Base-by-base conservation (phyloP, 2,888 invertebrate genomes). In the Petrolisthes manimaculis region DNA sequence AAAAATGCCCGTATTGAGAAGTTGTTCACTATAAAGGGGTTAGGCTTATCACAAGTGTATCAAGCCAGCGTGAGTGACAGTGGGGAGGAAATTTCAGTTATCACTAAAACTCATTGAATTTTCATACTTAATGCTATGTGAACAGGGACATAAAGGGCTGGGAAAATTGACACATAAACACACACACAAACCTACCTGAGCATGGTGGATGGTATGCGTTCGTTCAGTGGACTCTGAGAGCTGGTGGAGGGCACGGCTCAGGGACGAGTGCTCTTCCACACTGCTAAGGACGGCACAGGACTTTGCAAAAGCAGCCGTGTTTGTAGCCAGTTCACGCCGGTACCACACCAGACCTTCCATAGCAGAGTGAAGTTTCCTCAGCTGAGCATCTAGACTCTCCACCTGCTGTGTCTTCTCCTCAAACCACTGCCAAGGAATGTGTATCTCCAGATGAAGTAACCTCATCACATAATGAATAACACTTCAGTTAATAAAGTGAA, bases 351-450 rank as follows among this genome's bases (percentile, higher is more conserved):
- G 95, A 1, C 96, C 95, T 93, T 98, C 99, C 89, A 98, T 95
- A 91, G 97, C 97, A 56, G 95, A 94, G 93, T 97, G 97, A 83
- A 99, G 94, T 91, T 97, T 97, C 78, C 97, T 95, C 87, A 99
- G 94, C 92, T 98, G 97, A 24, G 95, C 94, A 93, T 99, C 99
- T 53, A 99, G 94, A 69, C 96, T 96, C 92, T 99, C 99, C 75
- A 99, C 95, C 93, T 98, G 97, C 6, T 95, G 95, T 54, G 96
- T 95, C 92, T 98, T 98, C 93, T 99, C 99, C 93, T 99, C 99
- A 94, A 99, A 99, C 99, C 99, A 99, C 97, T 98, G 92, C 12
- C 61, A 61, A 18, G 18, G 61, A 61, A 37, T 37, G 37, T 37
- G 37, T 37, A 37, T 37, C 37, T 37, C 37, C 37, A 37, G 37